These are phyloP conservation scores for Lasiurus cinereus DNA, from an alignment of 2,113 vertebrate species.

Conservation along the genomic window DNA sequence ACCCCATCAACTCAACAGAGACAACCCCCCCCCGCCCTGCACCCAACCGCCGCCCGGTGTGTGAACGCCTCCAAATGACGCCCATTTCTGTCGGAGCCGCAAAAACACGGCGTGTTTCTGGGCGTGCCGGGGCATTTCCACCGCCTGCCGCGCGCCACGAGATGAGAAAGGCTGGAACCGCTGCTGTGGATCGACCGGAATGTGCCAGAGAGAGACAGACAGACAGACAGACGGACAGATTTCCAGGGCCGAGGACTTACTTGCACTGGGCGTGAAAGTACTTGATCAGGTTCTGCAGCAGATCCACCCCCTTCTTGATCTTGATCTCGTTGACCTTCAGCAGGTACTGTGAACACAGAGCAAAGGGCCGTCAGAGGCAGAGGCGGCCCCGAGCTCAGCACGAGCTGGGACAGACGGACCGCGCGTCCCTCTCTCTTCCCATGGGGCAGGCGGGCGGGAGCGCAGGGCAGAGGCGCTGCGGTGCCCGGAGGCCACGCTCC, in stretches of 20 bases:
- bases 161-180: neutral
- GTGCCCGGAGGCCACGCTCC: neutral
- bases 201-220: neutral
- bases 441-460: rapidly evolving
- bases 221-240: neutral
- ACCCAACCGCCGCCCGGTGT: too few relatives aligned
- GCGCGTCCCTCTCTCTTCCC: rapidly evolving
- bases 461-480: rapidly evolving
- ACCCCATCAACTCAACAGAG: too few relatives aligned
- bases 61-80: too few relatives aligned
- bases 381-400: neutral
- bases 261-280: conserved; percentile 99
- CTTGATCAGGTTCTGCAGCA: conserved; percentile 98
- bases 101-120: too few relatives aligned
- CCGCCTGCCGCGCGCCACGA: neutral
- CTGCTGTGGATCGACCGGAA: neutral
- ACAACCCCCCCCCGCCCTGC: too few relatives aligned
- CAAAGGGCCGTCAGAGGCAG: conserved; percentile 42
- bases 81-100: too few relatives aligned
- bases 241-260: conserved; percentile 88
- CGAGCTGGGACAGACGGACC: too few relatives aligned
- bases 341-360: conserved; percentile 91
- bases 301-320: conserved; percentile 97
- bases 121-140: too few relatives aligned
- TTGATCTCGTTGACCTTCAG: conserved; percentile 99